Percentiles rank a stretch among this genome's conserved stretches.
Evolutionary conservation across 2,797 vertebrate species (phyloP).

Genomic region (Dallia pectoralis): DNA sequence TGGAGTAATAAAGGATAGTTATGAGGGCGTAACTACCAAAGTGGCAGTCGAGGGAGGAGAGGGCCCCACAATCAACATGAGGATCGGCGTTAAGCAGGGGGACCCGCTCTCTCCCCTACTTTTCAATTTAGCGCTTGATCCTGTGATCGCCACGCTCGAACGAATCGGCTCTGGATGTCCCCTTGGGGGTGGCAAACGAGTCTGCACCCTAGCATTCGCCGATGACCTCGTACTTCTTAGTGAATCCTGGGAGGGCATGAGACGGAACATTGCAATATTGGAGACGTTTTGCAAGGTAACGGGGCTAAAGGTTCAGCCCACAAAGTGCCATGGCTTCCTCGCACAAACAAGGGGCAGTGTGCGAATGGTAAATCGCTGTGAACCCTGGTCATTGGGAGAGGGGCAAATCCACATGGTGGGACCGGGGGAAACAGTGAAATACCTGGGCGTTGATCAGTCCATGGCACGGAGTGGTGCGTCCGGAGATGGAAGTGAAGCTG

Average conservation of each 20-base stretch:
- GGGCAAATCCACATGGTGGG: neutral
- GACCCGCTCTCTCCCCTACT: too few relatives aligned
- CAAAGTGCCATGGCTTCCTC: slow-evolving; percentile 15
- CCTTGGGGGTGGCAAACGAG: too few relatives aligned
- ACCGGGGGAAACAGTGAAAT: neutral
- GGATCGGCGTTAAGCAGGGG: too few relatives aligned
- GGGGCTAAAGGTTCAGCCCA: neutral
- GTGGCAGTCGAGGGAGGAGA: neutral
- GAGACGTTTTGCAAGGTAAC: neutral
- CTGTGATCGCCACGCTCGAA: too few relatives aligned
- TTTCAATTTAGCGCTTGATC: too few relatives aligned
- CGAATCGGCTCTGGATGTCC: too few relatives aligned
- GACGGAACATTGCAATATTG: neutral
- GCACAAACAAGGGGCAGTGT: too few relatives aligned
- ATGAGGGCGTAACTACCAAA: neutral
- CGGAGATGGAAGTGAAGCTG: neutral
- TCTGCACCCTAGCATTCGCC: neutral
- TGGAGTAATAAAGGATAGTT: neutral
- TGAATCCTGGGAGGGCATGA: slow-evolving; percentile 1
- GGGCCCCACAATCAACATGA: neutral
- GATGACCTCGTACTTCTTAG: slow-evolving; percentile 18
- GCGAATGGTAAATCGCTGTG: neutral
- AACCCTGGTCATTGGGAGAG: neutral
- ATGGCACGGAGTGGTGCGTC: too few relatives aligned
- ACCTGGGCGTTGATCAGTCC: neutral